Percentiles rank a stretch among this genome's conserved stretches.
Evolutionary conservation across 2,113 vertebrate genomes (phyloP).

Genomic region (Acrocephalus kingi): DNA sequence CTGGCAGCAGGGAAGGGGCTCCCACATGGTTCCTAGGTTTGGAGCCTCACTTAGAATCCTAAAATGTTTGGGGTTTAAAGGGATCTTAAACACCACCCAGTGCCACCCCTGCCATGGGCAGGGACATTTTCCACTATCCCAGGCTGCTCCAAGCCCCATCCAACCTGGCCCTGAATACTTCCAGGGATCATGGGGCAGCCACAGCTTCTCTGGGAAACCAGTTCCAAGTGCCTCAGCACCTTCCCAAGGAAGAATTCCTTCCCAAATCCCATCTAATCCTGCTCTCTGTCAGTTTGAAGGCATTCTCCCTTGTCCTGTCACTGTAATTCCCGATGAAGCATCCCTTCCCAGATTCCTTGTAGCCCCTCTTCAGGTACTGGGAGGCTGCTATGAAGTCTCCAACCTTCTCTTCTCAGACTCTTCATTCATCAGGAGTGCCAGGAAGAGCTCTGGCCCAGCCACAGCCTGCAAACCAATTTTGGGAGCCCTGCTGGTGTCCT

Average conservation of each 20-base stretch:
- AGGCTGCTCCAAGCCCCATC: not conserved
- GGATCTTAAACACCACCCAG: accelerated
- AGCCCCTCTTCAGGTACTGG: not conserved
- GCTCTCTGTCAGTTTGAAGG: not conserved
- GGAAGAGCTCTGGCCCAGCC: not conserved
- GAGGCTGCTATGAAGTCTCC: not conserved
- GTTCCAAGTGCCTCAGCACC: not conserved
- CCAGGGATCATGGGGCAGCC: not conserved
- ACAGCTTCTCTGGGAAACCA: not conserved
- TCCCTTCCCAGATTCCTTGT: not conserved
- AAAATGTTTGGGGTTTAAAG: not conserved
- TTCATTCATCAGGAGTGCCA: not conserved
- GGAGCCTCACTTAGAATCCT: not conserved
- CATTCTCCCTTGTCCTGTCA: not conserved
- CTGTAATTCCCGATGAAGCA: not conserved
- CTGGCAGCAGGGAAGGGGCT: not conserved
- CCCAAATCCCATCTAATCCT: not conserved
- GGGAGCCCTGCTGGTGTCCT: not conserved
- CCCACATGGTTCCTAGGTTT: not conserved
- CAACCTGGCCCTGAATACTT: accelerated
- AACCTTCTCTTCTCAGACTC: not conserved
- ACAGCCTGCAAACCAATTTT: not conserved
- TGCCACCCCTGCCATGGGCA: not conserved
- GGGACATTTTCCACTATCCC: not conserved
- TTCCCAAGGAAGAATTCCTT: accelerated